phyloP scores from a whole-genome alignment of 2,797 vertebrate species.

The Triplophysa bombifrons region DNA sequence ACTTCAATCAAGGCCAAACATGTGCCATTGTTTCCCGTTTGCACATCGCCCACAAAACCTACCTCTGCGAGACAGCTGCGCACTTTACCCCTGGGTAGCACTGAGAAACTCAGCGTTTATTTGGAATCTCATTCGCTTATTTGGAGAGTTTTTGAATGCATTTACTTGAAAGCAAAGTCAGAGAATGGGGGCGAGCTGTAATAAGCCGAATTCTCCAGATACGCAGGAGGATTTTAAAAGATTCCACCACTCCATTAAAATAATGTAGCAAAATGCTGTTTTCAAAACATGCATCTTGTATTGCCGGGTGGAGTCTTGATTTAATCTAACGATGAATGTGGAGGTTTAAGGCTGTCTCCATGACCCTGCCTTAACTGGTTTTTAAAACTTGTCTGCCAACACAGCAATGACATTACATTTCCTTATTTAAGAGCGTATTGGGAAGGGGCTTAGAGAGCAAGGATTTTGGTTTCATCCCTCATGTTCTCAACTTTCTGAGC shows the following conservation, averaged over 20 bases:
- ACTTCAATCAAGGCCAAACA: conserved; percentile 58
- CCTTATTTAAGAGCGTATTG: conserved; percentile 32
- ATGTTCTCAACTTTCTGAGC: conserved; percentile 37
- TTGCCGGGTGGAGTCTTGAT: conserved; percentile 21
- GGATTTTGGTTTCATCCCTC: conserved; percentile 40
- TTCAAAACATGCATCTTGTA: conserved; percentile 22
- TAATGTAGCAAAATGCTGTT: conserved; percentile 21
- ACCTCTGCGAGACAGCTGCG: conserved; percentile 35
- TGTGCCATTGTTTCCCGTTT: conserved; percentile 44
- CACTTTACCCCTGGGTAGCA: conserved; percentile 41
- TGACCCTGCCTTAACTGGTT: conserved; percentile 37
- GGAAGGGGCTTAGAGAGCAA: conserved; percentile 22
- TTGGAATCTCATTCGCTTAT: conserved; percentile 42
- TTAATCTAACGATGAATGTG: conserved; percentile 37
- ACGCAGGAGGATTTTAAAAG: conserved; percentile 12
- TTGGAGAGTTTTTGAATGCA: conserved; percentile 26
- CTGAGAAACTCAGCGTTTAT: conserved; percentile 26
- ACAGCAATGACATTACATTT: conserved; percentile 48
- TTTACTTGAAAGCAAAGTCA: conserved; percentile 27
- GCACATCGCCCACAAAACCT: conserved; percentile 32
- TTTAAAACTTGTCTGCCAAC: conserved; percentile 44
- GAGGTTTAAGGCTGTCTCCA: conserved; percentile 42
- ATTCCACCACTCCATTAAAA: conserved; percentile 28
- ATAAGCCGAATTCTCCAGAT: conserved; percentile 34
- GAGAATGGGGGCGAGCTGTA: conserved; percentile 19